Percentiles rank a stretch among this genome's conserved stretches.
Conservation (phyloP, 2,113 vertebrate genomes). For the Oostethus manadensis region DNA sequence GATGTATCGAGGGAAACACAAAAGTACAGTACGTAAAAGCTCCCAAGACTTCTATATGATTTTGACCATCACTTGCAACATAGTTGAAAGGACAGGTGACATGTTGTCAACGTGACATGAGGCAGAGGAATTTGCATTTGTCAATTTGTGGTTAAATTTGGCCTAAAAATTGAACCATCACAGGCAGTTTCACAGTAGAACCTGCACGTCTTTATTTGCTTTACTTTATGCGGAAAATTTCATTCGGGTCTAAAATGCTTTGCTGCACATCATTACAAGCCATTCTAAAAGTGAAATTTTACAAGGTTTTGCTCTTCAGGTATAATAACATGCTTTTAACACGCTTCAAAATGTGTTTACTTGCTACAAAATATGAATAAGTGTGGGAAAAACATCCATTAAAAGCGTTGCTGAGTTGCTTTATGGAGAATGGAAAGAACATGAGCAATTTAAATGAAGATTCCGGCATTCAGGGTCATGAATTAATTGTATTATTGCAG, state of each 20-base stretch:
- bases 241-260: not conserved
- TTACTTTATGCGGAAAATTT: not conserved
- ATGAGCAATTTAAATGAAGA: not conserved
- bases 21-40: no score
- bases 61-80: no score
- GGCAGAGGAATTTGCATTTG: not conserved
- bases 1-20: no score
- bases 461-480: not conserved
- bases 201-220: no score
- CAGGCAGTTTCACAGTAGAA: not conserved
- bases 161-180: not conserved
- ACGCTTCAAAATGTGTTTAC: not conserved
- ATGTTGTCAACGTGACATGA: not conserved
- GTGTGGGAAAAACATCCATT: not conserved
- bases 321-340: not conserved
- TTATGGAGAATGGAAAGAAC: not conserved
- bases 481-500: no score
- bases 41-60: no score
- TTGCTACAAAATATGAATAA: not conserved
- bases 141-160: not conserved
- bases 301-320: not conserved
- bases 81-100: not conserved
- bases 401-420: not conserved
- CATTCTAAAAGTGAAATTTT: not conserved
- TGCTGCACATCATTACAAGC: not conserved